phyloP scores from a whole-genome alignment of 2,888 invertebrate species.

The Mechanitis mazaeus region DNA sequence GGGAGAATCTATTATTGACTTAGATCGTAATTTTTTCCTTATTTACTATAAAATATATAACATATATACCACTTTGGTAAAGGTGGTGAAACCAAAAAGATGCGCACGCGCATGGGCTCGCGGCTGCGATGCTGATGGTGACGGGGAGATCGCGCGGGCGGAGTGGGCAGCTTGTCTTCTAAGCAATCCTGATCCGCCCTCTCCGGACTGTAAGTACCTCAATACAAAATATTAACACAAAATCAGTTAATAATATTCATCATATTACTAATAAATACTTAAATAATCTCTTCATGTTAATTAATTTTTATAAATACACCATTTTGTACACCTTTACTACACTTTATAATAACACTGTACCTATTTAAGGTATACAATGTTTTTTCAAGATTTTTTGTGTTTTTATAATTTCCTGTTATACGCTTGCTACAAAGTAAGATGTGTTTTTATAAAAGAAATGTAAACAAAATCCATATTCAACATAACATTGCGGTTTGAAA shows the following conservation, averaged over 20 bases:
- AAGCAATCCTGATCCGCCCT: constrained; percentile 78
- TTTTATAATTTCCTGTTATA: neutral
- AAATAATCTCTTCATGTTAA: no score
- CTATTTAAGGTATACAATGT: neutral
- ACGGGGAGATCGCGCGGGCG: constrained; percentile 84
- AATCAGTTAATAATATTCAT: no score
- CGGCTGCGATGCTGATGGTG: constrained; percentile 89
- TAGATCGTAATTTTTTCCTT: no score
- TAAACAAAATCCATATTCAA: constrained; percentile 4
- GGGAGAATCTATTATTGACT: no score
- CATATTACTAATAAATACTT: no score
- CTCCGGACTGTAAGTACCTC: constrained; percentile 87
- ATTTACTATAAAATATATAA: no score
- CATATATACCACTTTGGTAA: neutral
- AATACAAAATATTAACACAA: constrained; percentile 25
- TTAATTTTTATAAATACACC: no score
- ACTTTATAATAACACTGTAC: neutral
- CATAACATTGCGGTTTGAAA: constrained; percentile 1
- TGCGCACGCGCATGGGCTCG: constrained; percentile 93
- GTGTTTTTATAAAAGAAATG: neutral
- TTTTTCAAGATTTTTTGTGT: neutral
- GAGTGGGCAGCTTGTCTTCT: constrained; percentile 93
- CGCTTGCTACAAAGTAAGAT: neutral
- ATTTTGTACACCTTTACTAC: neutral
- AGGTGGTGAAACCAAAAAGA: constrained; percentile 90